Conservation (phyloP, 2,113 vertebrate species). For the Bettongia penicillata region DNA sequence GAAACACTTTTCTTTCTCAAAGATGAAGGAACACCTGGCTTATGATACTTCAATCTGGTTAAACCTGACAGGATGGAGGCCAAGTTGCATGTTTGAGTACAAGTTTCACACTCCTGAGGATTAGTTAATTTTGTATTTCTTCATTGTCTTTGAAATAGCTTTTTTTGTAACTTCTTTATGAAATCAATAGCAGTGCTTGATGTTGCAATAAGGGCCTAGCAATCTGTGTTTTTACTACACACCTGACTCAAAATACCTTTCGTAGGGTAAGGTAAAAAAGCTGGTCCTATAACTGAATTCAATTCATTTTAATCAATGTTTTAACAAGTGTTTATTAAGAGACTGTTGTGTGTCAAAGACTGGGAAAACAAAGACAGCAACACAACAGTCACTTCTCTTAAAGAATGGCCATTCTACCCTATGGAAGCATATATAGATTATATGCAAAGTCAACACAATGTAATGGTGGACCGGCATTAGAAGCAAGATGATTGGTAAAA, state of each 20-base stretch:
- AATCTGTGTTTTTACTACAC: not conserved
- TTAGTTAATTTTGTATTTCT: slow-evolving; percentile 71
- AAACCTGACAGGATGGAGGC: not conserved
- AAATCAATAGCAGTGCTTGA: not conserved
- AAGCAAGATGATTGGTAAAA: not conserved
- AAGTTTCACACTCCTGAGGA: not conserved
- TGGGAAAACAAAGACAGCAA: not conserved
- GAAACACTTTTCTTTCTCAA: not conserved
- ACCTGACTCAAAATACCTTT: not conserved
- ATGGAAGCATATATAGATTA: not conserved
- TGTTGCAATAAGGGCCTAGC: not conserved
- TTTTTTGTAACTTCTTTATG: slow-evolving; percentile 7
- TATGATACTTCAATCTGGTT: slow-evolving; percentile 19
- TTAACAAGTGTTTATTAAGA: not conserved
- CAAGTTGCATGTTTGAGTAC: not conserved
- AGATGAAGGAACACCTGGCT: not conserved
- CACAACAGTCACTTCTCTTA: not conserved
- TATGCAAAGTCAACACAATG: not conserved
- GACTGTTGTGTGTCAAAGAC: not conserved
- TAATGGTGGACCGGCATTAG: not conserved
- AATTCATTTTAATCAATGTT: not conserved
- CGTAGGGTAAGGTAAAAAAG: not conserved
- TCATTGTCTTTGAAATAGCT: slow-evolving; percentile 69
- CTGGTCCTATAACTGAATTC: not conserved
- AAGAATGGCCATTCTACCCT: not conserved